These are phyloP conservation scores for Brachyrhaphis roseni DNA, from an alignment of 2,797 vertebrate species.

Conservation along the genomic window DNA sequence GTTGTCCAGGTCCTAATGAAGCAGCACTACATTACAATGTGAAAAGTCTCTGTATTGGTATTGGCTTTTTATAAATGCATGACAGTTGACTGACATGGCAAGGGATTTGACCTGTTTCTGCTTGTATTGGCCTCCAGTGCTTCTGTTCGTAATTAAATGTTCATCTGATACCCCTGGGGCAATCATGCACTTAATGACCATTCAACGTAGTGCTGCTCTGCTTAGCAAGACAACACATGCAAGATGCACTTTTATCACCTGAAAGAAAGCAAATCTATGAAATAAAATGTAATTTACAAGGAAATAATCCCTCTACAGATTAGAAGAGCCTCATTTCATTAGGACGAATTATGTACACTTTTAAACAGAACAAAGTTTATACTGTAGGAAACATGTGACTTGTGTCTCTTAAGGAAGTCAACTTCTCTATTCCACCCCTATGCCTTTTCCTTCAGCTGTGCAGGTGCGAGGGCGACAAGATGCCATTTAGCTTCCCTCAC, in stretches of 20 bases:
- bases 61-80: background rate
- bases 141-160: background rate
- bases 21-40: background rate
- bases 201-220: background rate
- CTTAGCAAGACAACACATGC: background rate
- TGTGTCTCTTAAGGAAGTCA: background rate
- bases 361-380: background rate
- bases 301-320: background rate
- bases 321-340: background rate
- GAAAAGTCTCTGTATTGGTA: background rate
- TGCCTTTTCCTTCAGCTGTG: constrained; percentile 12
- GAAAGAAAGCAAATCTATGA: background rate
- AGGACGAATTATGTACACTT: background rate
- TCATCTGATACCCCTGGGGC: background rate
- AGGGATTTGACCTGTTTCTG: background rate
- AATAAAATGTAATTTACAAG: background rate
- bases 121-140: background rate
- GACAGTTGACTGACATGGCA: background rate
- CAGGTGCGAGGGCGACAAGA: constrained; percentile 12
- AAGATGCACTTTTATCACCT: background rate
- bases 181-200: background rate
- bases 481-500: constrained; percentile 14
- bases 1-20: background rate
- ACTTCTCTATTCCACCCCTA: background rate
- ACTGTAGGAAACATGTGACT: constrained; percentile 1